Evolutionary conservation across 2,888 invertebrate genomes (phyloP).

Genomic region (Orthosia cruda): DNA sequence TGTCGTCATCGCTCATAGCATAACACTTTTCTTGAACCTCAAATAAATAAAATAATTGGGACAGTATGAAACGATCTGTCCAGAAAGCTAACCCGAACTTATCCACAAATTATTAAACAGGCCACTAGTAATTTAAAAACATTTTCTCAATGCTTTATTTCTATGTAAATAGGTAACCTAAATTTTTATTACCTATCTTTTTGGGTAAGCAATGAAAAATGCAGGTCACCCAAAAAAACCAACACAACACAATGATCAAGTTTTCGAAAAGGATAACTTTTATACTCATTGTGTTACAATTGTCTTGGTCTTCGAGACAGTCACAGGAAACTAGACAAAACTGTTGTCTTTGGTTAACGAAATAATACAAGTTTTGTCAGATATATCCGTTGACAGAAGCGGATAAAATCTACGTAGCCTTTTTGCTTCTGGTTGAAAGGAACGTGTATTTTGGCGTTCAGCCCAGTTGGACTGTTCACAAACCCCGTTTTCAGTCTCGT

Average conservation of each 20-base stretch:
- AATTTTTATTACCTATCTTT: background rate
- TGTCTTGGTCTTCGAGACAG: background rate
- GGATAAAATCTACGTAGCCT: constrained; percentile 13
- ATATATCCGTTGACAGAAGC: constrained; percentile 16
- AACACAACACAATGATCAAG: constrained; percentile 1
- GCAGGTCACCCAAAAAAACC: background rate
- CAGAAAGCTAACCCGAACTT: too few species aligned
- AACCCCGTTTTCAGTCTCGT: background rate
- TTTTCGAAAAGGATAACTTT: background rate
- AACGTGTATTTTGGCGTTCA: constrained; percentile 44
- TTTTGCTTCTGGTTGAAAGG: constrained; percentile 29
- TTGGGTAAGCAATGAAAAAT: background rate
- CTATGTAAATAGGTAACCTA: too few species aligned
- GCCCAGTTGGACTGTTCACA: constrained; percentile 25
- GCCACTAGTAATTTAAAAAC: too few species aligned
- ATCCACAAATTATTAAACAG: too few species aligned
- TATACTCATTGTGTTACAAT: background rate
- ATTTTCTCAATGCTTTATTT: too few species aligned
- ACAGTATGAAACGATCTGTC: too few species aligned
- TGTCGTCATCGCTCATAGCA: too few species aligned
- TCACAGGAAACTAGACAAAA: background rate
- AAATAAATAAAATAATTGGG: too few species aligned
- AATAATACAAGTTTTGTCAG: constrained; percentile 7
- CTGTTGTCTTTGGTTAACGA: too few species aligned
- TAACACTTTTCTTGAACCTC: too few species aligned